Evolutionary conservation across 2,888 invertebrate genomes (phyloP).

Genomic region (Trilocha varians): DNA sequence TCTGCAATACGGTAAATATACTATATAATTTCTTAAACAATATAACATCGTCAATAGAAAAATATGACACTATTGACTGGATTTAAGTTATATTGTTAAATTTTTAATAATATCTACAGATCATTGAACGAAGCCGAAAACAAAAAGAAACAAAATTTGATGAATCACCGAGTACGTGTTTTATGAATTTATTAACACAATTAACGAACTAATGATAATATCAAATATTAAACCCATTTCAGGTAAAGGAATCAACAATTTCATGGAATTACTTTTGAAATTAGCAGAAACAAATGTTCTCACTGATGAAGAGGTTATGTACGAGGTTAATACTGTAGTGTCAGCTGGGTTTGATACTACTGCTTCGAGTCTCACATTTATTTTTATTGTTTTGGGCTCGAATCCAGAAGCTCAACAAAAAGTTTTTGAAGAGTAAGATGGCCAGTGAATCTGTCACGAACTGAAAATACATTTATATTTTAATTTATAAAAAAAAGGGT

Average conservation of each 20-base stretch:
- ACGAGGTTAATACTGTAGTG: slow-evolving; percentile 12
- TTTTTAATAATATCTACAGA: neutral
- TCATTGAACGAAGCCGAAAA: neutral
- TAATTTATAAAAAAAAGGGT: too few species aligned
- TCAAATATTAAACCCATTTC: too few species aligned
- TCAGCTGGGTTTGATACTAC: slow-evolving; percentile 9
- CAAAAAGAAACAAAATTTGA: neutral
- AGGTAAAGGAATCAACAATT: neutral
- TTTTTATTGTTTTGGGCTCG: slow-evolving; percentile 7
- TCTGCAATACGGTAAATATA: slow-evolving; percentile 5
- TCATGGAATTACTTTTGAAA: slow-evolving; percentile 8
- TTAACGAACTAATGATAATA: too few species aligned
- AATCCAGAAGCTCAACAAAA: slow-evolving; percentile 7
- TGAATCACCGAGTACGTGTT: neutral
- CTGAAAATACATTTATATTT: too few species aligned
- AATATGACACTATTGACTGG: too few species aligned
- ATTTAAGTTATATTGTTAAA: too few species aligned
- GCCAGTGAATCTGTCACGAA: too few species aligned
- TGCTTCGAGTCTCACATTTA: slow-evolving; percentile 1
- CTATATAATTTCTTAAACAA: neutral
- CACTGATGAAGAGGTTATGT: slow-evolving; percentile 9
- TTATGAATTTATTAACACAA: neutral
- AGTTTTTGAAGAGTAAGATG: slow-evolving; percentile 9
- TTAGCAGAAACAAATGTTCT: slow-evolving; percentile 3
- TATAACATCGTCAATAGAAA: too few species aligned